Evolutionary conservation across 2,113 vertebrate genomes (phyloP).

Genomic region (Rafetus swinhoei): DNA sequence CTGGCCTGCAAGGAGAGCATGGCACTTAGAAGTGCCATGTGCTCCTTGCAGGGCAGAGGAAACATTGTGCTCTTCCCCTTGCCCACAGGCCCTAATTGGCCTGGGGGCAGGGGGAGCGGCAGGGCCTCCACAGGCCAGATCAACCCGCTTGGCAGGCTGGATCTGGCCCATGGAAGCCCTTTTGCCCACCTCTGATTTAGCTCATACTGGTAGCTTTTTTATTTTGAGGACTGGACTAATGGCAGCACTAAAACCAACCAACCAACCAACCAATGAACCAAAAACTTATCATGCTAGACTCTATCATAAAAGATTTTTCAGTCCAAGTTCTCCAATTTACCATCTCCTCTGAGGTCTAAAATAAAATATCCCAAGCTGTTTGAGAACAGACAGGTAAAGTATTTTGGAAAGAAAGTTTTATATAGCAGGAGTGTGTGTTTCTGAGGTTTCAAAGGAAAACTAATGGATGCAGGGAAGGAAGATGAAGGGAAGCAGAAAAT

Average conservation of each 20-base stretch:
- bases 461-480: neutral
- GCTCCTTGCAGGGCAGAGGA: too few relatives aligned
- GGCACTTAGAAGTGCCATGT: too few relatives aligned
- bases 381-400: neutral
- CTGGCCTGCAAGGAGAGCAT: too few relatives aligned
- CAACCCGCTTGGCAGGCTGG: too few relatives aligned
- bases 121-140: too few relatives aligned
- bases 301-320: neutral
- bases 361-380: neutral
- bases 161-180: too few relatives aligned
- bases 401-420: neutral
- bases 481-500: neutral
- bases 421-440: neutral
- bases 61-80: too few relatives aligned
- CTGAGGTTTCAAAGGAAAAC: neutral
- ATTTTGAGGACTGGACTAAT: neutral
- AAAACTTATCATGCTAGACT: neutral
- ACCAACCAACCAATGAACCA: neutral
- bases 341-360: neutral
- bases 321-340: neutral
- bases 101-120: too few relatives aligned
- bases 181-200: neutral
- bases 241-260: neutral
- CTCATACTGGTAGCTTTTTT: neutral
- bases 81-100: too few relatives aligned